These are phyloP conservation scores for Strongylocentrotus purpuratus DNA, from an alignment of 35 echinoderm and acorn worm genomes.

Conservation along the genomic window DNA sequence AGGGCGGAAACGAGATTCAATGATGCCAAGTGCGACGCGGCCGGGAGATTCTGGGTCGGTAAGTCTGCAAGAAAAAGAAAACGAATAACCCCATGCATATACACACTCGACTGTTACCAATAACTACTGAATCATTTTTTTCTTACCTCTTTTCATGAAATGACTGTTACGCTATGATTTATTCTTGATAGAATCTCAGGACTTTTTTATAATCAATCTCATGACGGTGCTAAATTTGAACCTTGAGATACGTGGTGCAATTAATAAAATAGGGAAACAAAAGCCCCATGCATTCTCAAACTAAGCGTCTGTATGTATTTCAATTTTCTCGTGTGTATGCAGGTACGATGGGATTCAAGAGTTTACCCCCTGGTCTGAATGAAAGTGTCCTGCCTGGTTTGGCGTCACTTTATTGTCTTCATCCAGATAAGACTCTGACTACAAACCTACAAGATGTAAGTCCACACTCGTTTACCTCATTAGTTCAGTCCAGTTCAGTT, in stretches of 20 bases:
- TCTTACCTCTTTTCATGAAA: no score
- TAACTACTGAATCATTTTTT: neutral
- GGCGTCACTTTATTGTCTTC: conserved; percentile 72
- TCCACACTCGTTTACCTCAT: neutral
- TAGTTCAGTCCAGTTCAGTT: no score
- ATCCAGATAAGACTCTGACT: conserved; percentile 65
- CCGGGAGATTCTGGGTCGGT: conserved; percentile 83
- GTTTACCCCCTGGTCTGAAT: neutral
- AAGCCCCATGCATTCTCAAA: neutral
- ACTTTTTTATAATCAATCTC: neutral
- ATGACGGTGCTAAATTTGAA: neutral
- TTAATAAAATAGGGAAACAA: neutral
- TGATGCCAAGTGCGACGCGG: conserved; percentile 86
- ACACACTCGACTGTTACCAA: neutral
- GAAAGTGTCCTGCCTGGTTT: conserved; percentile 6
- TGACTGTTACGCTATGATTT: no score
- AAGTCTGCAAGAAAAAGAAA: neutral
- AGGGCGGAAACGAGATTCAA: conserved; percentile 75
- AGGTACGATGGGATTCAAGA: conserved; percentile 19
- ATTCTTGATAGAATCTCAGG: neutral
- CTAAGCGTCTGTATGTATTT: neutral
- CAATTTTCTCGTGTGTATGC: neutral
- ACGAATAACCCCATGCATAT: neutral
- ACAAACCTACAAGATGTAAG: conserved; percentile 48
- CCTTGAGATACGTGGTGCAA: neutral